Percentiles rank a stretch among this genome's conserved stretches.
phyloP scores from a whole-genome alignment of 2,797 vertebrate genomes.

The Amazona finschi region DNA sequence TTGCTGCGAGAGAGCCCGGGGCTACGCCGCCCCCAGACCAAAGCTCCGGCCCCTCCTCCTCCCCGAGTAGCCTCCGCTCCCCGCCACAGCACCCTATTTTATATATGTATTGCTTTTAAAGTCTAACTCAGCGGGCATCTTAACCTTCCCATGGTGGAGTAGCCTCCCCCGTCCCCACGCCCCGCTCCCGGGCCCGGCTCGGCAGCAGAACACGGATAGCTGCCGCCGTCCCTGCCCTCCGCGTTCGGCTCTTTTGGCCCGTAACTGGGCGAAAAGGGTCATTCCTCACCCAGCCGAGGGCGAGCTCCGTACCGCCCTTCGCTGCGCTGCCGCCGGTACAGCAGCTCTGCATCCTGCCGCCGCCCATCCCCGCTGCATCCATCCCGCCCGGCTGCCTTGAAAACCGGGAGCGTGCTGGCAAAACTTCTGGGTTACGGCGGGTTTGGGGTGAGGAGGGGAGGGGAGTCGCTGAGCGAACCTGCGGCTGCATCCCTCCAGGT shows the following conservation, averaged over 20 bases:
- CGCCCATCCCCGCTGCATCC: not conserved
- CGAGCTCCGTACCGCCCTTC: not conserved
- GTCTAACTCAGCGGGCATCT: not conserved
- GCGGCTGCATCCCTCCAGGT: not conserved
- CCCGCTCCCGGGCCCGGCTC: not conserved
- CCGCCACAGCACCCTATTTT: not conserved
- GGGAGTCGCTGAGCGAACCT: not conserved
- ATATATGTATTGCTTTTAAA: not conserved
- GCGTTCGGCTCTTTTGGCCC: not conserved
- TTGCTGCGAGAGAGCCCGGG: not conserved
- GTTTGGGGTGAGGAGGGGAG: not conserved
- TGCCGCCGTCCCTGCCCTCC: not conserved
- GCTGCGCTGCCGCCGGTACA: not conserved
- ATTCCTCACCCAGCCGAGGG: not conserved
- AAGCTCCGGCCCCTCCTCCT: not conserved
- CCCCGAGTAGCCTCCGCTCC: not conserved
- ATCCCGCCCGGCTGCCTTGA: not conserved
- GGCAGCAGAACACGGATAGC: not conserved
- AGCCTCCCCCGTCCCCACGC: too few relatives aligned
- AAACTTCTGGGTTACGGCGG: slow-evolving; percentile 18
- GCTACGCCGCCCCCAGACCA: not conserved
- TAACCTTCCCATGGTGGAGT: not conserved
- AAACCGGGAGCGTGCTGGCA: not conserved
- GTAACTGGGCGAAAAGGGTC: not conserved
- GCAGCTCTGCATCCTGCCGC: not conserved